A percentile compares a stretch with the other conserved stretches of the same genome.
Conservation (phyloP, 2,888 invertebrate species). For the Drosophila siamana region DNA sequence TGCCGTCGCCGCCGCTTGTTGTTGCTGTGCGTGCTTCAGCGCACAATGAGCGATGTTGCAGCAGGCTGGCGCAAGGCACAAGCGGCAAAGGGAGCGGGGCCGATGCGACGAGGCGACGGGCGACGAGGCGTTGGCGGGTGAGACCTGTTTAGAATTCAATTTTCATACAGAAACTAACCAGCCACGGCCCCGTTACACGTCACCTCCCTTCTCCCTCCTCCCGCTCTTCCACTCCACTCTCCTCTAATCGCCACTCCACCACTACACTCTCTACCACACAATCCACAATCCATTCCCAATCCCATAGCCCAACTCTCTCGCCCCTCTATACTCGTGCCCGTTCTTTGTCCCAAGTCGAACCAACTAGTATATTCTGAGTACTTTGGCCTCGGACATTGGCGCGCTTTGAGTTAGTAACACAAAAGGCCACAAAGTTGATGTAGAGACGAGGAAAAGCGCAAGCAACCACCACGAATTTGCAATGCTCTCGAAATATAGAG, state of each 20-base stretch:
- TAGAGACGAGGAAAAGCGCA: constrained; percentile 9
- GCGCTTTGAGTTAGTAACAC: constrained; percentile 67
- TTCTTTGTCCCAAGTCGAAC: constrained; percentile 33
- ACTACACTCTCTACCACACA: constrained; percentile 6
- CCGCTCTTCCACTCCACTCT: background rate
- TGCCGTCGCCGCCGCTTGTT: constrained; percentile 29
- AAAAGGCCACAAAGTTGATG: constrained; percentile 48
- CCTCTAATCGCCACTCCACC: too few relatives aligned
- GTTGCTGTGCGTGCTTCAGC: constrained; percentile 76
- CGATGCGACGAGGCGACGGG: constrained; percentile 8
- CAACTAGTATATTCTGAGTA: constrained; percentile 58
- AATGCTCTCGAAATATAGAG: too few relatives aligned
- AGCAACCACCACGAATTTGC: background rate
- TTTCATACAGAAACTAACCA: constrained; percentile 76
- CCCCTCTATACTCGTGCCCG: constrained; percentile 34
- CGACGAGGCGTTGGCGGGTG: constrained; percentile 65
- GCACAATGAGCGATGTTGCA: constrained; percentile 64
- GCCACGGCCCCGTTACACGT: constrained; percentile 52
- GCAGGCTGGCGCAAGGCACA: constrained; percentile 25
- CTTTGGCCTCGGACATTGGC: constrained; percentile 60
- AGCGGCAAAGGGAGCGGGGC: background rate
- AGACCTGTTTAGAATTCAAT: constrained; percentile 82
- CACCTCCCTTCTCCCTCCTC: constrained; percentile 23
- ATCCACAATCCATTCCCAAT: constrained; percentile 24
- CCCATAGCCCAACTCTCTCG: constrained; percentile 7